Conservation (phyloP, 2,797 vertebrate genomes). For the Lacerta agilis region DNA sequence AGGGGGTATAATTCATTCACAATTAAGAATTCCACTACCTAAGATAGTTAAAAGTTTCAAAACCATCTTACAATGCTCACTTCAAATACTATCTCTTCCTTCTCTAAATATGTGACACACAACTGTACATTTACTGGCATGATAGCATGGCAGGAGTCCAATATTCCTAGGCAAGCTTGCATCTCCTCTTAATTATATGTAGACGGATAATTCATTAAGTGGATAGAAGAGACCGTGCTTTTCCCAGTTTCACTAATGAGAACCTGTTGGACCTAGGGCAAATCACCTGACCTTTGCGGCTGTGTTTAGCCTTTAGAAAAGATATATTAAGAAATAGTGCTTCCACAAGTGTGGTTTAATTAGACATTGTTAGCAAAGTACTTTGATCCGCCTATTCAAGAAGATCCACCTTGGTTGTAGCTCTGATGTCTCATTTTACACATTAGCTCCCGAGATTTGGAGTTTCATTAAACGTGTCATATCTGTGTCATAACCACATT, state of each 20-base stretch:
- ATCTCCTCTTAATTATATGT: slow-evolving; percentile 16
- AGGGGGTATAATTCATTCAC: background rate
- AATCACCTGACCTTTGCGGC: slow-evolving; percentile 15
- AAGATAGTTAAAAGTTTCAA: background rate
- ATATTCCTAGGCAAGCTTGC: slow-evolving; percentile 18
- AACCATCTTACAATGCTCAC: background rate
- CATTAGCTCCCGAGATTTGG: slow-evolving; percentile 1
- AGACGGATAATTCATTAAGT: slow-evolving; percentile 1
- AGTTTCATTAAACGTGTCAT: background rate
- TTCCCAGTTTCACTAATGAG: slow-evolving; percentile 38
- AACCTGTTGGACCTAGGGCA: background rate
- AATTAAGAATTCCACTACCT: background rate
- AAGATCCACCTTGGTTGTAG: background rate
- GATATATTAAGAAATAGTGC: slow-evolving; percentile 34
- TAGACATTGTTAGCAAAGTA: slow-evolving; percentile 32
- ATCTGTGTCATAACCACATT: background rate
- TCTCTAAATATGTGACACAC: background rate
- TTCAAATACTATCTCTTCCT: background rate
- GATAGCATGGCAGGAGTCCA: background rate
- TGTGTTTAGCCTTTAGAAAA: slow-evolving; percentile 29
- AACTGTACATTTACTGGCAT: background rate
- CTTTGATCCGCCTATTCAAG: slow-evolving; percentile 21
- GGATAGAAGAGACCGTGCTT: slow-evolving; percentile 2
- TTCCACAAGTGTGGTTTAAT: slow-evolving; percentile 34
- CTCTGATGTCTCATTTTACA: slow-evolving; percentile 20